Base-by-base conservation (phyloP, 2,113 vertebrate genomes). In the Phyllostomus hastatus region DNA sequence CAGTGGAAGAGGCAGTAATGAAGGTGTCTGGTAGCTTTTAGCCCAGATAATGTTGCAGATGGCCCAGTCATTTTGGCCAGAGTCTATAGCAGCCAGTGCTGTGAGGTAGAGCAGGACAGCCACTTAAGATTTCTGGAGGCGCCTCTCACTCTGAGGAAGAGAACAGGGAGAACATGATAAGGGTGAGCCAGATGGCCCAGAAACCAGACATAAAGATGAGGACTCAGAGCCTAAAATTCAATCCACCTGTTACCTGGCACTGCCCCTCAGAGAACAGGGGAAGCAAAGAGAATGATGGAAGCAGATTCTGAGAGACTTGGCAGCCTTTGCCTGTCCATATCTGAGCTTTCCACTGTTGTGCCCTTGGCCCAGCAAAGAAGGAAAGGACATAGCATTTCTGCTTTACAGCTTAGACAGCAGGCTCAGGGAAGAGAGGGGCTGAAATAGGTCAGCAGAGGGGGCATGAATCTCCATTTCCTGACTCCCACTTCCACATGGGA, bases 91-190 rank as follows among this genome's bases (percentile, higher is more conserved):
- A 46, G 88, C 50, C 84, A 5, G 26, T 7, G 50, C 79, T 19
- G 26, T 19, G 70, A 59, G 57, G 9, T 17, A 61, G 84, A 10
- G 4, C 59, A 70, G 50, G 84, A 20, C 41, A 11, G 33, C 28
- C 31, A 61, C 28, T 75, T 95, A 98, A 26, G 83, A 94, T 43
- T 97, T 97, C 75, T 4, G 86, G 80, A 96, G 97, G 57, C 52
- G 93, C 64, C 81, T 76, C 52, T 98, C 97, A 8, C 67, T 97
- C 97, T 98, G 95, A 90, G 87, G 57, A 96, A n/a, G 9, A 67
- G 33, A 90, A n/a, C 19, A 28, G 66, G 33, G 38, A 94, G 33
- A 90, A 28, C 5, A 54, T 16, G 38, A 41, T 76, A 57, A 81
- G 43, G 9, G 6, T 73, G 35, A n/a, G 52, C 11, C 1, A 0